Percentiles rank a stretch among this genome's conserved stretches.
phyloP scores from a whole-genome alignment of 2,888 invertebrate species.

The Orthonychiurus folsomi region DNA sequence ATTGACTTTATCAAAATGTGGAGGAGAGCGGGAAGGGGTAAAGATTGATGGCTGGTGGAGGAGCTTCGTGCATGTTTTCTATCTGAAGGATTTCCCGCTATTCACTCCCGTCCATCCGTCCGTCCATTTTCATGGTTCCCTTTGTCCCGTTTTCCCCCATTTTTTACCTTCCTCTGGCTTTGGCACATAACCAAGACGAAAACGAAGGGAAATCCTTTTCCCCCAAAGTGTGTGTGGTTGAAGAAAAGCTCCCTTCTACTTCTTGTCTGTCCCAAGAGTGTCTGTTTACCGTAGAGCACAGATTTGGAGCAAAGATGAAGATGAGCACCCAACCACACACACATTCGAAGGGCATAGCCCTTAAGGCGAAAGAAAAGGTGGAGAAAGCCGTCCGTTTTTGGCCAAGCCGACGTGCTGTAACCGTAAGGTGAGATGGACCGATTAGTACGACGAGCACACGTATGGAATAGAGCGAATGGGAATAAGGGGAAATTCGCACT shows the following conservation, averaged over 20 bases:
- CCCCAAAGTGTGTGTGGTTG: too few species aligned
- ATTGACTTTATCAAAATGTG: slow-evolving; percentile 39
- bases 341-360: too few species aligned
- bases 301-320: background rate
- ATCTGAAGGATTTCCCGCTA: background rate
- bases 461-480: background rate
- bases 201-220: too few species aligned
- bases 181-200: slow-evolving; percentile 23
- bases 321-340: too few species aligned
- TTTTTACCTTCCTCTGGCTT: slow-evolving; percentile 12
- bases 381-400: too few species aligned
- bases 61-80: slow-evolving; percentile 19
- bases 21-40: slow-evolving; percentile 16
- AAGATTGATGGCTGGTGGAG: slow-evolving; percentile 34
- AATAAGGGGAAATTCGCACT: background rate
- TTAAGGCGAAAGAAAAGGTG: too few species aligned
- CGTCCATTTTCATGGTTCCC: background rate
- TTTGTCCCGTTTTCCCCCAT: slow-evolving; percentile 2
- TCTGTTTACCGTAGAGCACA: background rate
- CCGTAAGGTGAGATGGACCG: background rate
- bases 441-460: background rate
- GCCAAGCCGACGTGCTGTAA: background rate
- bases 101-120: background rate
- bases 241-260: too few species aligned
- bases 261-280: too few species aligned